Evolutionary conservation across 2,113 vertebrate genomes (phyloP).

Genomic region (Bubo blakistoni): DNA sequence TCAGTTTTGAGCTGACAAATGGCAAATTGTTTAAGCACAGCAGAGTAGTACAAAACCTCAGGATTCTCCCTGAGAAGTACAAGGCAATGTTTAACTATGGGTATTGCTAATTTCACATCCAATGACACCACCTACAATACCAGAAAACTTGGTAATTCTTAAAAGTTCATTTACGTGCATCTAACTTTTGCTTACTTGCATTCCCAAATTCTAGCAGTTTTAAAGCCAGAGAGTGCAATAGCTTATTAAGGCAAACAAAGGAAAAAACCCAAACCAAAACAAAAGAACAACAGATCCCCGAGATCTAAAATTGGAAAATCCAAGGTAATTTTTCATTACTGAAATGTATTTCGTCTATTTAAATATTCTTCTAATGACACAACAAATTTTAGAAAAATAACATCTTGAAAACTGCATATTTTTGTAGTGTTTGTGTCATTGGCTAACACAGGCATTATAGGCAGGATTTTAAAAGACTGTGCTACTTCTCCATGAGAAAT

Average conservation of each 20-base stretch:
- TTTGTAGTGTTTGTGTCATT: not conserved
- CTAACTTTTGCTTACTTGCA: not conserved
- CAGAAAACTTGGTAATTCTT: not conserved
- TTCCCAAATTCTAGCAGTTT: not conserved
- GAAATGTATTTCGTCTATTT: not conserved
- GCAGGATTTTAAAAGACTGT: not conserved
- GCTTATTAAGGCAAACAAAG: not conserved
- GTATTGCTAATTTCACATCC: not conserved
- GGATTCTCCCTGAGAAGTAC: not conserved
- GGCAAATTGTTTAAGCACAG: not conserved
- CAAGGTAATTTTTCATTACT: not conserved
- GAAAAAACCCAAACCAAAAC: too few relatives aligned
- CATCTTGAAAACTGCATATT: not conserved
- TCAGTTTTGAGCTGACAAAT: not conserved
- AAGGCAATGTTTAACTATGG: not conserved
- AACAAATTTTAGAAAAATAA: not conserved
- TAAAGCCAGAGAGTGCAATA: not conserved
- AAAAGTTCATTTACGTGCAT: not conserved
- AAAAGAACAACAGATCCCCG: not conserved
- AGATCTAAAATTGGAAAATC: not conserved
- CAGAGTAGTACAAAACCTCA: not conserved
- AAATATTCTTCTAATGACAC: not conserved
- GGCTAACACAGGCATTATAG: not conserved
- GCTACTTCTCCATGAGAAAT: not conserved
- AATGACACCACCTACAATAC: not conserved